These are phyloP conservation scores for Bemisia tabaci DNA, from an alignment of 1,140 invertebrate genomes.

Conservation along the genomic window DNA sequence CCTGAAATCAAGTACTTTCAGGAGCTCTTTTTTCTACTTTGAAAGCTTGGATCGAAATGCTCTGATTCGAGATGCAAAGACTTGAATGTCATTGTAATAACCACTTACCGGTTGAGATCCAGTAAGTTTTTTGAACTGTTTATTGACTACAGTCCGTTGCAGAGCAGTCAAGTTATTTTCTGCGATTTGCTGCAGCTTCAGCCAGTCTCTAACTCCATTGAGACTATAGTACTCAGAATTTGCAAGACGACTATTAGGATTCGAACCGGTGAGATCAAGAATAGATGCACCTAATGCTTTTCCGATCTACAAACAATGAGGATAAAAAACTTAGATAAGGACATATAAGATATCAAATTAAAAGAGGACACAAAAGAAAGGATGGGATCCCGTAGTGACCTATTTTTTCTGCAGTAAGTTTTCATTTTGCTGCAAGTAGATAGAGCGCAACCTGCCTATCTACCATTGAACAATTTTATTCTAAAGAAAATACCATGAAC, in stretches of 20 bases:
- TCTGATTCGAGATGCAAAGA: too few relatives aligned
- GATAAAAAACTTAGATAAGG: too few relatives aligned
- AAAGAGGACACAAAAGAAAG: neutral
- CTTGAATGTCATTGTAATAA: too few relatives aligned
- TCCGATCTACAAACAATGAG: constrained; percentile 61
- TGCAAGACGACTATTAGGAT: constrained; percentile 63
- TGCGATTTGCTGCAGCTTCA: neutral
- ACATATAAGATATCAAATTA: constrained; percentile 1
- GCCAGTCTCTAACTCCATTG: constrained; percentile 44
- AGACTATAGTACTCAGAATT: constrained; percentile 63
- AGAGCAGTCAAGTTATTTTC: neutral
- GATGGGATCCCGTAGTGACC: neutral
- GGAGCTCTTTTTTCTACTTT: too few relatives aligned
- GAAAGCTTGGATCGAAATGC: too few relatives aligned
- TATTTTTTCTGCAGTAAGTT: too few relatives aligned
- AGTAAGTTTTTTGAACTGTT: neutral
- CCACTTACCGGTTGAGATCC: neutral
- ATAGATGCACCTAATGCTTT: constrained; percentile 64
- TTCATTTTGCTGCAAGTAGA: too few relatives aligned
- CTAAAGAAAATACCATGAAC: too few relatives aligned
- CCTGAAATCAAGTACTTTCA: too few relatives aligned
- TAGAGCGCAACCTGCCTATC: too few relatives aligned
- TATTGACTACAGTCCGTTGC: neutral
- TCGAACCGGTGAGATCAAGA: constrained; percentile 60
- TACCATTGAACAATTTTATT: too few relatives aligned